Evolutionary conservation across 2,113 vertebrate species (phyloP), one percentile per base, ranked within the genome.

Genomic region (Hystrix brachyura): DNA sequence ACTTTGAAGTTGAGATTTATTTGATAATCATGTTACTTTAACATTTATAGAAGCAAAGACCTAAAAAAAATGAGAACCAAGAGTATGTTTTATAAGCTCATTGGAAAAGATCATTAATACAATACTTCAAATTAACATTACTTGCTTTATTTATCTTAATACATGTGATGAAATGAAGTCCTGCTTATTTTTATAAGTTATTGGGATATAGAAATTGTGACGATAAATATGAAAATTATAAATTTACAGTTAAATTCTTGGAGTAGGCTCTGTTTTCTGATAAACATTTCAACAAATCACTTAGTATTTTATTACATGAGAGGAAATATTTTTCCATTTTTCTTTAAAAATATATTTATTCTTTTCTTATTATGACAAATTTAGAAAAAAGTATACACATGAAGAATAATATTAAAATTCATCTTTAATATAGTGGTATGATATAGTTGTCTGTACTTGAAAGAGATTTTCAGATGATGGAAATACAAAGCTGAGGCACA

Each of bases 1-100:
- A 79, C 48, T 94, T 97, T 86, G 71, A 97, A 74, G 80, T 89
- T 69, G 57, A 92, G n/a, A 17, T n/a, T 64, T 71, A 65, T 80
- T 95, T 92, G 69, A 34, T 65, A 89, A 53, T 94, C 64, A 80
- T 60, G 25, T 84, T 88, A 85, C 65, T 80, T 88, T 93, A 62
- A 71, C 48, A 67, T 91, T 89, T 92, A 51, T 85, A 60, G 34
- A 74, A 92, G 38, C 57, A 29, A 95, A 91, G 29, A 19, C 55
- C 32, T 89, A 74, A 60, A 85, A n/a, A 92, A 43, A 94, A 94
- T 81, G 34, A 85, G 51, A 86, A 85, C 38, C n/a, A 90, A 90
- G 69, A 55, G 19, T 84, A 21, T 18, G 34, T 91, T 79, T 87
- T 78, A 80, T 57, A 43, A 91, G 12, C 43, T 79, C 57, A 82